Conservation (phyloP, 2,797 vertebrate genomes). For the Microctenopoma steveboyesi region DNA sequence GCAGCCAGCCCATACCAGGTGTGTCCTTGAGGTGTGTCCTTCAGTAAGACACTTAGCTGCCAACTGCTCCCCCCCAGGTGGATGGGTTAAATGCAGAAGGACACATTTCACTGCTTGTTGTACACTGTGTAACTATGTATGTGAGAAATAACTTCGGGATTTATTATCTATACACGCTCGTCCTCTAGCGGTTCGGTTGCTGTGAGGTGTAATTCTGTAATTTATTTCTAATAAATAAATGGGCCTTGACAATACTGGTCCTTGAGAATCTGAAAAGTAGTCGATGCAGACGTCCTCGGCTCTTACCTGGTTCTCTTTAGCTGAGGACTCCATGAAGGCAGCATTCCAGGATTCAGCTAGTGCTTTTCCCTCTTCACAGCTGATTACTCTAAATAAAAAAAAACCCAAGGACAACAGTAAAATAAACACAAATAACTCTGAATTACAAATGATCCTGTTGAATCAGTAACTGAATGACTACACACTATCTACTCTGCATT, state of each 20-base stretch:
- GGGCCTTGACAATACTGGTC: no score
- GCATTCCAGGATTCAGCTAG: constrained; percentile 99
- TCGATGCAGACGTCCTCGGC: not conserved
- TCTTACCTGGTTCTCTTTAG: constrained; percentile 98
- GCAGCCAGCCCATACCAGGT: no score
- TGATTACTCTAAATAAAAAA: constrained; percentile 90
- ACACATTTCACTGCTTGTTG: no score
- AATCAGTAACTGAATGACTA: constrained; percentile 7
- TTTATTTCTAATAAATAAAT: not conserved
- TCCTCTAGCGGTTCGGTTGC: not conserved
- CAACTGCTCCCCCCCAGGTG: no score
- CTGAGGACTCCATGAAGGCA: constrained; percentile 99
- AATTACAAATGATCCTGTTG: not conserved
- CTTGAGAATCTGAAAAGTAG: no score
- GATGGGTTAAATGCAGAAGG: no score
- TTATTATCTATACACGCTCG: not conserved
- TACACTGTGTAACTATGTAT: no score
- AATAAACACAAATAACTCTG: constrained; percentile 22
- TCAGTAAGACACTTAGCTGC: no score
- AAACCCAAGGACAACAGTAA: constrained; percentile 13
- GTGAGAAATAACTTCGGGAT: no score
- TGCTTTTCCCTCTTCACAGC: constrained; percentile 98
- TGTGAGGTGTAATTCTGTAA: not conserved
- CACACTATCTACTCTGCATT: constrained; percentile 9
- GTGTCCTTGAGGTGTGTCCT: no score